A percentile compares a stretch with the other conserved stretches of the same genome.
phyloP scores from a whole-genome alignment of 1,140 invertebrate genomes.

The Aphaenogaster ashmeadi region DNA sequence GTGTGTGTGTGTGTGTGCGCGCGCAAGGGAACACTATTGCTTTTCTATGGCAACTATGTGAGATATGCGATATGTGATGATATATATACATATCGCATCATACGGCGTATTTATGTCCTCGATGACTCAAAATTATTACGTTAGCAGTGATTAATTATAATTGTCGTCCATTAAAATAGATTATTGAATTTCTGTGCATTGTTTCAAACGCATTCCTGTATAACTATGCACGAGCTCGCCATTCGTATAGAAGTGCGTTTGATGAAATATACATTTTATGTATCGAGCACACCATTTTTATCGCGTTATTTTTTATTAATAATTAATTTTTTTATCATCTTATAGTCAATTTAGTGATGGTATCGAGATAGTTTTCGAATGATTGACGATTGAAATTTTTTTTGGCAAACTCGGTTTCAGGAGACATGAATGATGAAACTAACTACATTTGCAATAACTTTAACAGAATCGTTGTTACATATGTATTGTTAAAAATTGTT shows the following conservation, averaged over 20 bases:
- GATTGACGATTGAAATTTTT: background rate
- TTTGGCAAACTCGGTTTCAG: background rate
- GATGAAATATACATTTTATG: background rate
- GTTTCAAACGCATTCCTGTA: constrained; percentile 25
- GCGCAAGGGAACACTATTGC: background rate
- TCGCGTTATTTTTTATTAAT: background rate
- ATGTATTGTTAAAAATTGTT: background rate
- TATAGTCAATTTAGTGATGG: background rate
- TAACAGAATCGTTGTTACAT: background rate
- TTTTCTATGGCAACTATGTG: constrained; percentile 16
- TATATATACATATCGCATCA: background rate
- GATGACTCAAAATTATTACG: constrained; percentile 19
- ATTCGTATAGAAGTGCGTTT: constrained; percentile 12
- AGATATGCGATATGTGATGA: constrained; percentile 1
- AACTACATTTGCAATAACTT: constrained; percentile 2
- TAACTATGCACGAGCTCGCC: background rate
- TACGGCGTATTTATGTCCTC: background rate
- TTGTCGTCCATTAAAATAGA: constrained; percentile 42
- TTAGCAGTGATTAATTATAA: constrained; percentile 53
- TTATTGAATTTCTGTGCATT: constrained; percentile 17
- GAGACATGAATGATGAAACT: background rate
- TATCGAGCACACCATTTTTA: background rate
- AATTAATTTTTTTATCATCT: background rate
- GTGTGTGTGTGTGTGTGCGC: too few relatives aligned
- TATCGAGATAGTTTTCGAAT: background rate